Percentiles rank a stretch among this genome's conserved stretches.
phyloP scores from a whole-genome alignment of 2,888 invertebrate species.

The Dryomyza anilis region DNA sequence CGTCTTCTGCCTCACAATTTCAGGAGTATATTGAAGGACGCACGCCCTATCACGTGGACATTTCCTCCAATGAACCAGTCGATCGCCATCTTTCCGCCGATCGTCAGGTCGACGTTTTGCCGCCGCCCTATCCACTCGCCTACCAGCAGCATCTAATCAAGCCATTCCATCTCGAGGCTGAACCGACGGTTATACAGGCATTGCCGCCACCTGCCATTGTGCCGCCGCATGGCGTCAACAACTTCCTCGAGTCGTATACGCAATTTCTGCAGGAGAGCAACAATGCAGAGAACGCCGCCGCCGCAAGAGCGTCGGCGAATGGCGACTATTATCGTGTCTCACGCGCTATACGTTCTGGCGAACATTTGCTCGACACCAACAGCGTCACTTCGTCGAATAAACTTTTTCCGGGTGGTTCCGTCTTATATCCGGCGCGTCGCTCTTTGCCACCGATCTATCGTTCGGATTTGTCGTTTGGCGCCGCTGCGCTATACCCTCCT shows the following conservation, averaged over 20 bases:
- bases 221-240: conserved; percentile 31
- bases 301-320: background rate
- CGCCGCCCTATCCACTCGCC: conserved; percentile 54
- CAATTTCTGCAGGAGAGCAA: conserved; percentile 32
- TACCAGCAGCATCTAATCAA: conserved; percentile 55
- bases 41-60: conserved; percentile 73
- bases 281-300: background rate
- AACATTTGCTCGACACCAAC: conserved; percentile 47
- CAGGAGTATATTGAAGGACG: conserved; percentile 70
- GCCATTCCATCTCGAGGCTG: conserved; percentile 56
- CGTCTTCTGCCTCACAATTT: conserved; percentile 26
- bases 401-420: conserved; percentile 14
- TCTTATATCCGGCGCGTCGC: conserved; percentile 3
- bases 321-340: conserved; percentile 49
- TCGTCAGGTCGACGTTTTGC: conserved; percentile 57
- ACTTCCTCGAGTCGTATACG: conserved; percentile 46
- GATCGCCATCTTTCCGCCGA: conserved; percentile 49
- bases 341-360: conserved; percentile 46
- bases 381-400: conserved; percentile 38
- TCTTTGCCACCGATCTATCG: conserved; percentile 44
- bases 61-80: conserved; percentile 54
- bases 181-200: conserved; percentile 53
- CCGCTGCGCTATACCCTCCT: conserved; percentile 48
- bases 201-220: conserved; percentile 45
- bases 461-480: conserved; percentile 42